Evolutionary conservation across 1,140 invertebrate genomes (phyloP).

Genomic region (Sarcophaga peregrina): DNA sequence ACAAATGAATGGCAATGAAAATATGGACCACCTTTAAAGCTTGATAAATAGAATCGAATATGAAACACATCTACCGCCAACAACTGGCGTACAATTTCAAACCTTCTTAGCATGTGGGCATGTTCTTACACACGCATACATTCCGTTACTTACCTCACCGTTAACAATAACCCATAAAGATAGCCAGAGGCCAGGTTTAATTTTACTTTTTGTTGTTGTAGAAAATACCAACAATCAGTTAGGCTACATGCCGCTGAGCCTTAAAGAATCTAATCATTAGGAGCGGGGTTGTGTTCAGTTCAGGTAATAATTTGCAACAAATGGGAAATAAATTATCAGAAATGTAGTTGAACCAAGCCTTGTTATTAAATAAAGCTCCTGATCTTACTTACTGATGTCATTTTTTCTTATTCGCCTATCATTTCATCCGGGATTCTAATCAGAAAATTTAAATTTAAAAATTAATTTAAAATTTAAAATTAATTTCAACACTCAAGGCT

Average conservation of each 20-base stretch:
- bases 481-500: too few species aligned
- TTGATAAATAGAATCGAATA: slow-evolving; percentile 1
- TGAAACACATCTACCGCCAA: slow-evolving; percentile 29
- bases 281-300: neutral
- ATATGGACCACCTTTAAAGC: slow-evolving; percentile 46
- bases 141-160: neutral
- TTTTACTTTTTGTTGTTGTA: neutral
- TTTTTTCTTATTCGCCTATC: too few species aligned
- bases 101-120: slow-evolving; percentile 30
- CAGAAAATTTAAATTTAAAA: too few species aligned
- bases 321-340: too few species aligned
- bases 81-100: neutral
- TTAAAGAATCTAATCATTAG: neutral
- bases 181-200: neutral
- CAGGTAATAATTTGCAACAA: too few species aligned
- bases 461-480: too few species aligned
- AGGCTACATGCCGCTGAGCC: neutral
- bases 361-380: too few species aligned
- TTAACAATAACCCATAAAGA: slow-evolving; percentile 15
- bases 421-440: too few species aligned
- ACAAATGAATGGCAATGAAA: slow-evolving; percentile 10
- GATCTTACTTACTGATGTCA: too few species aligned
- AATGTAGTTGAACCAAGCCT: too few species aligned
- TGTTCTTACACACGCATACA: slow-evolving; percentile 12
- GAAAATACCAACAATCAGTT: too few species aligned